Evolutionary conservation across 2,888 invertebrate genomes (phyloP), one percentile per base, ranked within the genome.

Genomic region (Neoascia interrupta): DNA sequence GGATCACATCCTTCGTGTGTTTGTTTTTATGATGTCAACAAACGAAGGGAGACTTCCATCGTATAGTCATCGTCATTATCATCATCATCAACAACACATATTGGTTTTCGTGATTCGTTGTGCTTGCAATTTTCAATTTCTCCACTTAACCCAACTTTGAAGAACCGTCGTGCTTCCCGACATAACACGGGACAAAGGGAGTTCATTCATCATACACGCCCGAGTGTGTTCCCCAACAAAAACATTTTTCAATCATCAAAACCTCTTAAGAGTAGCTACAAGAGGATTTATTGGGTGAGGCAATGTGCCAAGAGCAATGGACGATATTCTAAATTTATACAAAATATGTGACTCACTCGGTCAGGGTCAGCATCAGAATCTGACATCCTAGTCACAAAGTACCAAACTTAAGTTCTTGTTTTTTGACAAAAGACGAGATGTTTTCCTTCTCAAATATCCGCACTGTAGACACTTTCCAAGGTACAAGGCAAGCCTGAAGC

Each of bases 11-110:
- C 15, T 39, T 53, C 23, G 18, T 13, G 10, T 56, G 43, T 41
- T 63, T 53, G 56, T 58, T 64, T 47, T 28, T 61, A 41, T 54
- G 36, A 56, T 63, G 70, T 63, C 69, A 75, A 69, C 69, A 58
- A 51, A 64, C 39, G 16, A 58, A 18, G 2, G 43, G 58, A 28
- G 26, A 28, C 21, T 28, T 47, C n/a, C n/a, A 54, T 49, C 19
- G 31, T 74, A n/a, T n/a, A n/a, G n/a, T n/a, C n/a, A n/a, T n/a
- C n/a, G n/a, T n/a, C n/a, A n/a, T n/a, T n/a, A n/a, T 41, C 60
- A 34, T 28, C 36, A 56, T 68, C 26, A 21, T 37, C 18, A 28
- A 1, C n/a, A n/a, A n/a, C n/a, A n/a, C n/a, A n/a, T n/a, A n/a
- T n/a, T n/a, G n/a, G 60, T 11, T 37, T 39, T 61, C 45, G 53